phyloP scores from a whole-genome alignment of 2,888 invertebrate genomes.

The Campoplex capitator region DNA sequence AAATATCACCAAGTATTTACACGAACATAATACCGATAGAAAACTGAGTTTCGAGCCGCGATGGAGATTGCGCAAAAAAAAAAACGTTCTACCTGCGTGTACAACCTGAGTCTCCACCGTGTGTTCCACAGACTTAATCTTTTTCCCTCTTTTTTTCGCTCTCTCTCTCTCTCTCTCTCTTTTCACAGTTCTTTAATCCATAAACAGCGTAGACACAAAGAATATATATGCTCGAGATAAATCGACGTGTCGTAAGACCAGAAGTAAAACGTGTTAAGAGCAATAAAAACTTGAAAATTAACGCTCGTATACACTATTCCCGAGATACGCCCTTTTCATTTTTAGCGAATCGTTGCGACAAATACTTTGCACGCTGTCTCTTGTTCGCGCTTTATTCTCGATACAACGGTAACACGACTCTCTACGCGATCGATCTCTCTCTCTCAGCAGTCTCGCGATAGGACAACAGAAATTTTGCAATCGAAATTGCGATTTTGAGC shows the following conservation, averaged over 20 bases:
- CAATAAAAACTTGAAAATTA: neutral
- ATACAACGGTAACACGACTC: neutral
- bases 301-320: neutral
- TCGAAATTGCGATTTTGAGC: constrained; percentile 25
- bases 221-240: constrained; percentile 3
- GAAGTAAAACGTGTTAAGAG: neutral
- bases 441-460: constrained; percentile 10
- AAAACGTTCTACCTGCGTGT: constrained; percentile 36
- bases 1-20: neutral
- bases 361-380: neutral
- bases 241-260: constrained; percentile 26
- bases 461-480: constrained; percentile 26
- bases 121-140: constrained; percentile 17
- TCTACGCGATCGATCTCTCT: neutral
- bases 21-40: constrained; percentile 13
- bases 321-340: constrained; percentile 16
- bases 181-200: no score
- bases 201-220: neutral
- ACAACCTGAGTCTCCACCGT: constrained; percentile 25
- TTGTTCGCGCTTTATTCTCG: neutral
- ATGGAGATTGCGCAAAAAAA: constrained; percentile 44
- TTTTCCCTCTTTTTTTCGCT: neutral
- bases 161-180: neutral
- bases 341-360: neutral
- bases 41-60: constrained; percentile 4